Conservation (phyloP, 92 coral and sea anemone species). For the Phenganax stokvisi region DNA sequence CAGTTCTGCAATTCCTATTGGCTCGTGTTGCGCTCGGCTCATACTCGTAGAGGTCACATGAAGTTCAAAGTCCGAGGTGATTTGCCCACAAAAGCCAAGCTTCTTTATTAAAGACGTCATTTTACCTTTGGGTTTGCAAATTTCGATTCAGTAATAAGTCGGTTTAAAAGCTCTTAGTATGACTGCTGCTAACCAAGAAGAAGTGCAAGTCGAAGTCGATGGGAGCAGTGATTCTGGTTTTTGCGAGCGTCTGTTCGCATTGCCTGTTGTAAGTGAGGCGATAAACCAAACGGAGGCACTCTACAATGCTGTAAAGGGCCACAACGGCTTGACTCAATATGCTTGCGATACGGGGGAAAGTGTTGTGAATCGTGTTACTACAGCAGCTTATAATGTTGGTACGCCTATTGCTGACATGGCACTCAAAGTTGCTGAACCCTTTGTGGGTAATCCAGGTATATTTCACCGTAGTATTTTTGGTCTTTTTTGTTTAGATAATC, state of each 20-base stretch:
- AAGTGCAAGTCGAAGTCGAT: conserved; percentile 4
- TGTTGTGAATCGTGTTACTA: conserved; percentile 67
- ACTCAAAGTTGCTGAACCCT: conserved; percentile 76
- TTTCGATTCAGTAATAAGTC: background rate
- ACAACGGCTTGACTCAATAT: conserved; percentile 69
- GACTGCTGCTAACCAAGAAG: conserved; percentile 5
- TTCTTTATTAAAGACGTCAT: conserved; percentile 16
- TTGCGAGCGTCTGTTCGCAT: conserved; percentile 61
- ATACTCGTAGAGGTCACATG: background rate
- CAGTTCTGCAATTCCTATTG: conserved; percentile 5
- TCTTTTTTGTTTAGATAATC: no score
- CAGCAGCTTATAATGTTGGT: conserved; percentile 69
- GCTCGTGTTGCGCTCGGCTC: background rate
- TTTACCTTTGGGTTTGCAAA: background rate
- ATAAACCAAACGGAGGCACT: conserved; percentile 67
- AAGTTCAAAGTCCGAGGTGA: conserved; percentile 15
- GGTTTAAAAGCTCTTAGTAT: background rate
- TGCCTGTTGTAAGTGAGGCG: conserved; percentile 91
- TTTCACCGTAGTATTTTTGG: no score
- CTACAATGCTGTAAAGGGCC: conserved; percentile 74
- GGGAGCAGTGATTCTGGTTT: conserved; percentile 13
- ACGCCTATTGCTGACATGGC: conserved; percentile 65
- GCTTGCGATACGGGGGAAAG: conserved; percentile 95
- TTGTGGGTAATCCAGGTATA: conserved; percentile 86
- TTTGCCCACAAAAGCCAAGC: conserved; percentile 6